Percentiles rank a stretch among this genome's conserved stretches.
These are phyloP conservation scores for Thysanoteuthis rhombus DNA, from an alignment of 2,888 invertebrate genomes.

Conservation along the genomic window DNA sequence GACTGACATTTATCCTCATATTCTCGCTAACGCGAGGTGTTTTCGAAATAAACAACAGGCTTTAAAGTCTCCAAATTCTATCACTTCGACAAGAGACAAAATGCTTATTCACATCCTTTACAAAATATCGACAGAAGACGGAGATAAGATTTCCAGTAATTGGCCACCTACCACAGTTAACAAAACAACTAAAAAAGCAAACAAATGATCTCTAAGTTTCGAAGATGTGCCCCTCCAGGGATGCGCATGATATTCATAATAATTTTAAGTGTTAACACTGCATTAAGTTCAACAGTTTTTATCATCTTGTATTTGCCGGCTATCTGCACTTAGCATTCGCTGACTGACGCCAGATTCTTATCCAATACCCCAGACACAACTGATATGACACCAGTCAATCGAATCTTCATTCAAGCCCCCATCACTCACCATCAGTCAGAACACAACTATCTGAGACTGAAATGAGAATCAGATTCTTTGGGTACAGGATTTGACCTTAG, in stretches of 20 bases:
- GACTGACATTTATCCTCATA: too few relatives aligned
- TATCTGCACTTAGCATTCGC: not conserved
- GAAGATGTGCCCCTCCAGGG: not conserved
- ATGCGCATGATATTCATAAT: not conserved
- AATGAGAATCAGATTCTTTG: not conserved
- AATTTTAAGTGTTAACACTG: not conserved
- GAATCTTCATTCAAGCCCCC: not conserved
- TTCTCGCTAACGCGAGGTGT: too few relatives aligned
- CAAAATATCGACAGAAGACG: not conserved
- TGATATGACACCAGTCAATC: not conserved
- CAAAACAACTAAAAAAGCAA: not conserved
- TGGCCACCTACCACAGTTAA: not conserved
- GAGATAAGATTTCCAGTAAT: not conserved
- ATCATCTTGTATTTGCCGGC: not conserved
- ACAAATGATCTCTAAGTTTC: not conserved
- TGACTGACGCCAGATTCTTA: not conserved
- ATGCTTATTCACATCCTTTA: not conserved
- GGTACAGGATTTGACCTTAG: not conserved
- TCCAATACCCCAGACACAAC: not conserved
- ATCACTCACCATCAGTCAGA: not conserved
- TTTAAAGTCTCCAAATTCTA: too few relatives aligned
- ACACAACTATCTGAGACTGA: not conserved
- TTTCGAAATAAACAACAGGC: too few relatives aligned
- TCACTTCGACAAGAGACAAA: too few relatives aligned
- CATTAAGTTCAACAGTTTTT: not conserved